Evolutionary conservation across 2,113 vertebrate species (phyloP).

Genomic region (Catagonus wagneri): DNA sequence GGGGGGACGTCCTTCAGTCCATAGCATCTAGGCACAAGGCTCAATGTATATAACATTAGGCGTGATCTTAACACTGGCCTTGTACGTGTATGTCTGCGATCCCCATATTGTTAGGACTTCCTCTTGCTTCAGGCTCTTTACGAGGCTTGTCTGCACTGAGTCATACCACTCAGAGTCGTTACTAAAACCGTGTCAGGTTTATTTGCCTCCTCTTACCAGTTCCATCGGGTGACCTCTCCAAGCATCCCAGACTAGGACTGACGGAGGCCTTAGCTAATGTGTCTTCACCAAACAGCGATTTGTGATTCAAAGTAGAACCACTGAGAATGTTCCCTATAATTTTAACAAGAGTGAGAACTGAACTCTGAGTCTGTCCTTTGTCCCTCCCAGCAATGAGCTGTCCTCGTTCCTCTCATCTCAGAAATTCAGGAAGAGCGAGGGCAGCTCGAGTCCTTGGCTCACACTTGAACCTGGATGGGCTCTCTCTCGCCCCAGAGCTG

Average conservation of each 20-base stretch:
- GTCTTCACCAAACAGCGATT: not conserved
- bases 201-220: not conserved
- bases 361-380: not conserved
- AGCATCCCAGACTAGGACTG: not conserved
- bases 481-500: no score
- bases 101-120: not conserved
- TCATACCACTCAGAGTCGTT: not conserved
- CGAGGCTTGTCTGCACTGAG: not conserved
- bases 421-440: not conserved
- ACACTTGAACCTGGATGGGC: not conserved
- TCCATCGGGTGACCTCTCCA: no score
- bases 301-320: not conserved
- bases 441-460: accelerated
- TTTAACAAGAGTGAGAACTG: not conserved
- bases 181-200: not conserved
- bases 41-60: accelerated
- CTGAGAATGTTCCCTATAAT: not conserved
- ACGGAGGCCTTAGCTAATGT: not conserved
- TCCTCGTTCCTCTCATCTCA: not conserved
- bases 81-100: accelerated
- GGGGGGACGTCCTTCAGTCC: not conserved
- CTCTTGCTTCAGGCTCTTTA: not conserved
- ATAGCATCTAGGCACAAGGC: not conserved
- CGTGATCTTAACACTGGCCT: not conserved
- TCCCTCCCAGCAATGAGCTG: not conserved